Evolutionary conservation across 2,113 vertebrate genomes (phyloP).

Genomic region (Muntiacus reevesi): DNA sequence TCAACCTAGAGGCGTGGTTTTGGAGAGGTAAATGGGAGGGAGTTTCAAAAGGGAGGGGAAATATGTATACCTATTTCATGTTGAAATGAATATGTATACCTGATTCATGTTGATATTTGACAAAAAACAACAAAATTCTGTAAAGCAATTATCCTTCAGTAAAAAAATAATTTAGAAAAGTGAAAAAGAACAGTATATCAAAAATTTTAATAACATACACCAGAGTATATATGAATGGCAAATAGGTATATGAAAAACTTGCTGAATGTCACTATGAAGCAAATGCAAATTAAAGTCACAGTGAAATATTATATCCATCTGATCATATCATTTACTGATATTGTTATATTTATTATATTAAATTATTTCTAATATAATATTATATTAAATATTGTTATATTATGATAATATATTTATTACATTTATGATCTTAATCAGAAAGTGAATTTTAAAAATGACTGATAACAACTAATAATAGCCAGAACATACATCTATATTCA

Average conservation of each 20-base stretch:
- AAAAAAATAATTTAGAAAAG: not conserved
- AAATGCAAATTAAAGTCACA: not conserved
- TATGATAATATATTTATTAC: not conserved
- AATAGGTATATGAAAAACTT: not conserved
- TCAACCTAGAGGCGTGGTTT: not conserved
- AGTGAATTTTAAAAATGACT: not conserved
- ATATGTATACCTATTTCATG: not conserved
- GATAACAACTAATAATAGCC: not conserved
- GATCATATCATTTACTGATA: not conserved
- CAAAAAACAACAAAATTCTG: not conserved
- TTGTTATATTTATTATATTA: not conserved
- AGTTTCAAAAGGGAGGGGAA: not conserved
- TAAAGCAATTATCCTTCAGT: not conserved
- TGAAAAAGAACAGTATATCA: not conserved
- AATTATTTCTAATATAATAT: not conserved
- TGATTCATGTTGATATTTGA: not conserved
- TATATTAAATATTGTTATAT: not conserved
- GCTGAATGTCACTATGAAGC: not conserved
- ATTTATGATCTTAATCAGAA: not conserved
- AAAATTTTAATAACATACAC: not conserved
- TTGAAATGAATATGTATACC: not conserved
- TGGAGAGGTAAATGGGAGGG: not conserved
- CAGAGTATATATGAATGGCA: not conserved
- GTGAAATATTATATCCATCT: not conserved
- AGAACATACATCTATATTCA: not conserved